Evolutionary conservation across 2,888 invertebrate species (phyloP).

Genomic region (Asteroscopus sphinx): DNA sequence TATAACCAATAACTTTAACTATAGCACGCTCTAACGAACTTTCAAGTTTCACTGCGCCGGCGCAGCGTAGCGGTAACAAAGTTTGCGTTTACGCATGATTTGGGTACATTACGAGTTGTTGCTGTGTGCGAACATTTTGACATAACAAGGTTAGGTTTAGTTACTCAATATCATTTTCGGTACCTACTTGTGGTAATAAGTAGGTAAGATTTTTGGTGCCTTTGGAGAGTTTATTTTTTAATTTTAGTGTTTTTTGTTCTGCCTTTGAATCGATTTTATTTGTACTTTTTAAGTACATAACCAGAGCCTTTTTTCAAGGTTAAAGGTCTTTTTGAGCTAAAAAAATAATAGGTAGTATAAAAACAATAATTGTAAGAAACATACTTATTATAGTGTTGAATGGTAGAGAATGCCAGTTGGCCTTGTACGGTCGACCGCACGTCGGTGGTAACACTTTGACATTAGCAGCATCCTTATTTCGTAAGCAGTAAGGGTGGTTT

Average conservation of each 20-base stretch:
- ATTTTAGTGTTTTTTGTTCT: neutral
- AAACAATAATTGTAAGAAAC: no score
- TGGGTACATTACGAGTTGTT: constrained; percentile 39
- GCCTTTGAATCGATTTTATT: no score
- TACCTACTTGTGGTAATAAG: constrained; percentile 14
- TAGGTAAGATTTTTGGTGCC: neutral
- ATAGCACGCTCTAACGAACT: constrained; percentile 45
- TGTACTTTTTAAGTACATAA: no score
- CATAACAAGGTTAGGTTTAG: constrained; percentile 48
- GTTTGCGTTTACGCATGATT: constrained; percentile 45
- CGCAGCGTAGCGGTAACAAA: constrained; percentile 45
- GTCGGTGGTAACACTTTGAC: no score
- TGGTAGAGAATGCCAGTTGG: no score
- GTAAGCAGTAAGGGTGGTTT: no score
- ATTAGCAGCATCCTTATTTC: no score
- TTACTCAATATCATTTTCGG: constrained; percentile 48
- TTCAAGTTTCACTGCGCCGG: constrained; percentile 50
- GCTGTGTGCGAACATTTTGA: constrained; percentile 33
- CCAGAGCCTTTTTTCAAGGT: no score
- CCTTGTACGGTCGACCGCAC: no score
- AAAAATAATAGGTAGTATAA: no score
- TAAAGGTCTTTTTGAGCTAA: no score
- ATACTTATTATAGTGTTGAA: no score
- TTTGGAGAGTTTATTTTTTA: neutral
- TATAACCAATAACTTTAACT: constrained; percentile 55